Evolutionary conservation across 2,888 invertebrate species (phyloP).

Genomic region (Diadromus collaris): DNA sequence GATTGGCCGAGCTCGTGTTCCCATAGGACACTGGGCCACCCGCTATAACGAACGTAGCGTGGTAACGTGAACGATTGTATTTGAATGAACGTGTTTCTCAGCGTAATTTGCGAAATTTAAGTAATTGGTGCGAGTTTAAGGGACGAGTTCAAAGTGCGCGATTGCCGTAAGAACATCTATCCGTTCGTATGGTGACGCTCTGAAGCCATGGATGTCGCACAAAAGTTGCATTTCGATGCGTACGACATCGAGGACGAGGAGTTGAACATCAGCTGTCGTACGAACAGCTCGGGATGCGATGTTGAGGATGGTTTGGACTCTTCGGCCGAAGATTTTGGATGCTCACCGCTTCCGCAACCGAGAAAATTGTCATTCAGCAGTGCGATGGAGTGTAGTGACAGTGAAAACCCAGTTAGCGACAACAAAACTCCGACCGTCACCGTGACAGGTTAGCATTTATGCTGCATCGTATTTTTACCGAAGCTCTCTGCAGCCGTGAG

Average conservation of each 20-base stretch:
- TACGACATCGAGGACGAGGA: slow-evolving; percentile 81
- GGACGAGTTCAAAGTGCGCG: slow-evolving; percentile 41
- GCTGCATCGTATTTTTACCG: slow-evolving; percentile 36
- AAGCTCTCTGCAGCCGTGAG: not conserved
- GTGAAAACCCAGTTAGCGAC: slow-evolving; percentile 66
- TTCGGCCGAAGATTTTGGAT: slow-evolving; percentile 83
- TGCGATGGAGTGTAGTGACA: slow-evolving; percentile 79
- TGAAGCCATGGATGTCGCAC: slow-evolving; percentile 75
- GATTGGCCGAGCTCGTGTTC: slow-evolving; percentile 66
- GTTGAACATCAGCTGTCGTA: slow-evolving; percentile 81
- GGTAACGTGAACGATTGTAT: slow-evolving; percentile 66
- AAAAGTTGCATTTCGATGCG: slow-evolving; percentile 77
- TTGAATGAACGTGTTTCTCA: slow-evolving; percentile 69
- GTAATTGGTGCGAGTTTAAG: slow-evolving; percentile 55
- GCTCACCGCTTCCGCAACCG: slow-evolving; percentile 82
- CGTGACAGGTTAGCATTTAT: slow-evolving; percentile 73
- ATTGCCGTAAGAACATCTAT: slow-evolving; percentile 35
- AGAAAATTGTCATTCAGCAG: slow-evolving; percentile 84
- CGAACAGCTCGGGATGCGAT: slow-evolving; percentile 83
- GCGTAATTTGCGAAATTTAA: slow-evolving; percentile 58
- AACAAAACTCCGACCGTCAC: slow-evolving; percentile 67
- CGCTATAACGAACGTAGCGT: slow-evolving; percentile 75
- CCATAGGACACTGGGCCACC: slow-evolving; percentile 67
- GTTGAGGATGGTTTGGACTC: slow-evolving; percentile 85
- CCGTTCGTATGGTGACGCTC: slow-evolving; percentile 50